Evolutionary conservation across 2,113 vertebrate species (phyloP).

Genomic region (Forbesichthys papilliferus): DNA sequence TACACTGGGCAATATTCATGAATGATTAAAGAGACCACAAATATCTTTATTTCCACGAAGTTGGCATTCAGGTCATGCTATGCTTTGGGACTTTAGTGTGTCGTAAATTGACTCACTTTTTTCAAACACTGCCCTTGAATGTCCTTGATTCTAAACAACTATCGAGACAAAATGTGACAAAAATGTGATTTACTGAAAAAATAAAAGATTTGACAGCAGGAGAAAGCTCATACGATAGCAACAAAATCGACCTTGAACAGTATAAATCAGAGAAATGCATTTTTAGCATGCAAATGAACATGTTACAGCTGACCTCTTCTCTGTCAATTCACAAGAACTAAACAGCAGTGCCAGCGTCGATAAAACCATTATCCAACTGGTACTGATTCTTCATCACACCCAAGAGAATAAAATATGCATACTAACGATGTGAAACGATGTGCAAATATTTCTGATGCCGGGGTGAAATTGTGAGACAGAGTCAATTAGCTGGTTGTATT

Average conservation of each 20-base stretch:
- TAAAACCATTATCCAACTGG: constrained; percentile 36
- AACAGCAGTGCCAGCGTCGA: constrained; percentile 41
- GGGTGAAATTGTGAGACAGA: constrained; percentile 61
- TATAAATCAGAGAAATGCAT: constrained; percentile 6
- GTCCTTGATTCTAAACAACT: neutral
- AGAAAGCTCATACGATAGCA: neutral
- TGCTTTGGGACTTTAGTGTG: neutral
- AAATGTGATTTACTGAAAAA: constrained; percentile 9
- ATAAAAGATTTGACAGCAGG: neutral
- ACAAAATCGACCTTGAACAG: neutral
- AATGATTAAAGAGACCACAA: constrained; percentile 27
- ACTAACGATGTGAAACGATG: constrained; percentile 57
- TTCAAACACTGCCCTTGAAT: neutral
- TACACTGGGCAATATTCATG: constrained; percentile 19
- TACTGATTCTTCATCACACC: constrained; percentile 44
- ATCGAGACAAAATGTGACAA: constrained; percentile 15
- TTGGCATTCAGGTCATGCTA: constrained; percentile 8
- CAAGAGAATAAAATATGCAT: constrained; percentile 45
- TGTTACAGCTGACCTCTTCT: constrained; percentile 27
- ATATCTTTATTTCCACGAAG: constrained; percentile 4
- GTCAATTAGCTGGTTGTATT: constrained; percentile 75
- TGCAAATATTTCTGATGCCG: constrained; percentile 63
- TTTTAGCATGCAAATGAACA: constrained; percentile 25
- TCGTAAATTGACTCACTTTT: constrained; percentile 3
- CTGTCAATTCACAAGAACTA: constrained; percentile 21